Conservation (phyloP, 2,797 vertebrate species). For the Petrocephalus sullivani region DNA sequence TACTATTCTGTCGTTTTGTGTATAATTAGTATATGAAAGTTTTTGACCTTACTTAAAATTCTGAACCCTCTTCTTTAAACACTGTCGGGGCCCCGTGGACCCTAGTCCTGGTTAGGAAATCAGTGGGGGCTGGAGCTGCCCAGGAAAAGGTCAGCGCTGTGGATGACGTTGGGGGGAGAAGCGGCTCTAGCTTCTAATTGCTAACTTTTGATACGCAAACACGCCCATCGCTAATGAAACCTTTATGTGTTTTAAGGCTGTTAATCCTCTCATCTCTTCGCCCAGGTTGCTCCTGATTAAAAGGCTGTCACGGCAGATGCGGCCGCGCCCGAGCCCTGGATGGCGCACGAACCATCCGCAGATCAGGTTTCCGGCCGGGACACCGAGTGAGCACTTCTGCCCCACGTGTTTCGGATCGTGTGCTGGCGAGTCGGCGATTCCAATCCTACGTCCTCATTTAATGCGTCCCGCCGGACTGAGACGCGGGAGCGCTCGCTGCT, state of each 20-base stretch:
- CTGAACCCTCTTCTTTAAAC: too few species aligned
- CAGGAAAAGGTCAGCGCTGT: constrained; percentile 32
- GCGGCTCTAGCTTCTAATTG: constrained; percentile 12
- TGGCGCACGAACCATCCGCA: constrained; percentile 51
- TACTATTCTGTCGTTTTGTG: neutral
- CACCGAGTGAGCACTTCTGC: constrained; percentile 48
- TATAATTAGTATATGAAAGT: neutral
- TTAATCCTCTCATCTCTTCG: constrained; percentile 71
- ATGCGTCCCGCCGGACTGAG: constrained; percentile 1
- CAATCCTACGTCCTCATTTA: constrained; percentile 26
- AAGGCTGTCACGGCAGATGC: constrained; percentile 49
- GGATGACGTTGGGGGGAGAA: constrained; percentile 13
- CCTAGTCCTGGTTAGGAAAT: neutral
- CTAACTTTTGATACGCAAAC: constrained; percentile 31
- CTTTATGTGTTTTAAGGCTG: constrained; percentile 68
- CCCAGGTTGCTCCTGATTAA: constrained; percentile 63
- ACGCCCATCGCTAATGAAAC: constrained; percentile 56
- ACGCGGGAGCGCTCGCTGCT: neutral
- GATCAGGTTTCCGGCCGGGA: constrained; percentile 62
- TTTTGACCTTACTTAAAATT: neutral
- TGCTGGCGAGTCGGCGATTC: constrained; percentile 37
- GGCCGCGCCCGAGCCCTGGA: constrained; percentile 35
- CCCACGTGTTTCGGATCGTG: constrained; percentile 29
- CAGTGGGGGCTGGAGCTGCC: neutral
- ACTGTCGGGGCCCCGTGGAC: too few species aligned